These are phyloP conservation scores for Polypedilum pembai DNA, from an alignment of 1,140 invertebrate genomes.

Conservation along the genomic window DNA sequence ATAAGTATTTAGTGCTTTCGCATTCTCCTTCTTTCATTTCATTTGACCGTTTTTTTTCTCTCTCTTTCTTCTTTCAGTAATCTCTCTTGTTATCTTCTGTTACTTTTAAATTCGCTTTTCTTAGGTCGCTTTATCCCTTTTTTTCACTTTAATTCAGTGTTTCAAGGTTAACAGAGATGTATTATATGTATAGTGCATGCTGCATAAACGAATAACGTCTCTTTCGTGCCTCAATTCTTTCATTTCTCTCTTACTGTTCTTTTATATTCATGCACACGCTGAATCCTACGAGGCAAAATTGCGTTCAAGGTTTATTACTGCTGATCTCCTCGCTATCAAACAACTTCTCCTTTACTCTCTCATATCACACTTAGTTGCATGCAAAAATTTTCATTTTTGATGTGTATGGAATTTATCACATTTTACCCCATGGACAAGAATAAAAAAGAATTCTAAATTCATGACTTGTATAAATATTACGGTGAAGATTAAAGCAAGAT, in stretches of 20 bases:
- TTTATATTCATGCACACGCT: neutral
- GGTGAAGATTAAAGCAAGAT: no score
- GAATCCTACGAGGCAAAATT: slow-evolving; percentile 8
- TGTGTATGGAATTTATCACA: no score
- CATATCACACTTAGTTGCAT: neutral
- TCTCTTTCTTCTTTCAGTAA: neutral
- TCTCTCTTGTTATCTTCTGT: slow-evolving; percentile 6
- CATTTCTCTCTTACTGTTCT: neutral
- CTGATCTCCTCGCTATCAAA: neutral
- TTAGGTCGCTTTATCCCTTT: slow-evolving; percentile 16
- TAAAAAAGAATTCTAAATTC: no score
- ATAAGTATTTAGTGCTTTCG: slow-evolving; percentile 11
- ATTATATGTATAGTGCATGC: neutral
- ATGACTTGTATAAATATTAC: no score
- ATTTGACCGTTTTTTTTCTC: neutral
- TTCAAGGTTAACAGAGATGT: slow-evolving; percentile 23
- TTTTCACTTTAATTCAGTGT: slow-evolving; percentile 22
- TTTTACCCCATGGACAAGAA: no score
- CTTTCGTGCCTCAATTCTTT: slow-evolving; percentile 6
- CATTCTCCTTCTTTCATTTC: neutral
- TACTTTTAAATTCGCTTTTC: slow-evolving; percentile 18
- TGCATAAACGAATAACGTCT: slow-evolving; percentile 7
- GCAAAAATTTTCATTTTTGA: neutral
- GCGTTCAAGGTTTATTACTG: slow-evolving; percentile 12
- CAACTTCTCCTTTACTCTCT: neutral